Percentiles rank a stretch among this genome's conserved stretches.
Evolutionary conservation across 1,140 invertebrate species (phyloP).

Genomic region (Tetramorium parvispinum): DNA sequence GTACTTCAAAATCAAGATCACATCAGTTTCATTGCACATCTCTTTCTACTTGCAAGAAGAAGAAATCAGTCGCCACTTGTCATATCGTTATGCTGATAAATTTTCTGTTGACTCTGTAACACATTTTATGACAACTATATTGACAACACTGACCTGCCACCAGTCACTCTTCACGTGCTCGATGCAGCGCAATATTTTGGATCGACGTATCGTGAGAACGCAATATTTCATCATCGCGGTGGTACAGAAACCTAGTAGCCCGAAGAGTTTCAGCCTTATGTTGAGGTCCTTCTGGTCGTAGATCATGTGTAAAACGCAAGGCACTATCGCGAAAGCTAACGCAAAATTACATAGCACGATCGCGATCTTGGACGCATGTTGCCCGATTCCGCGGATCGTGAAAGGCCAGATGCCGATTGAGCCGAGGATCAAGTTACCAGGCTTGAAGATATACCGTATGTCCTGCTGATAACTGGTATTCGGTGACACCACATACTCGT

Average conservation of each 20-base stretch:
- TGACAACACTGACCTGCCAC: slow-evolving; percentile 32
- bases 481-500: not conserved
- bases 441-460: slow-evolving; percentile 27
- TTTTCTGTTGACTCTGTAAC: not conserved
- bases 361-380: not conserved
- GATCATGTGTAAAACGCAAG: slow-evolving; percentile 46
- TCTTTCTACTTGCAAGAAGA: not conserved
- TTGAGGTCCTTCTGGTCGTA: slow-evolving; percentile 49
- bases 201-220: slow-evolving; percentile 41
- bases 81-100: not conserved
- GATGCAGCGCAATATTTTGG: slow-evolving; percentile 60
- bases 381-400: not conserved
- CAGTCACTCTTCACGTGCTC: slow-evolving; percentile 66
- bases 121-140: slow-evolving; percentile 17
- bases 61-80: not conserved
- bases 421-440: not conserved
- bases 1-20: not conserved
- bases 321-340: slow-evolving; percentile 54
- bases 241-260: slow-evolving; percentile 52
- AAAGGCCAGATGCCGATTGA: slow-evolving; percentile 55
- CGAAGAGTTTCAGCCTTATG: slow-evolving; percentile 39
- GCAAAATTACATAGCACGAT: slow-evolving; percentile 42
- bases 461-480: slow-evolving; percentile 22
- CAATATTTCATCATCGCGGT: slow-evolving; percentile 63
- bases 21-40: not conserved